Evolutionary conservation across 2,888 invertebrate genomes (phyloP).

Genomic region (Drosophila kuntzei): DNA sequence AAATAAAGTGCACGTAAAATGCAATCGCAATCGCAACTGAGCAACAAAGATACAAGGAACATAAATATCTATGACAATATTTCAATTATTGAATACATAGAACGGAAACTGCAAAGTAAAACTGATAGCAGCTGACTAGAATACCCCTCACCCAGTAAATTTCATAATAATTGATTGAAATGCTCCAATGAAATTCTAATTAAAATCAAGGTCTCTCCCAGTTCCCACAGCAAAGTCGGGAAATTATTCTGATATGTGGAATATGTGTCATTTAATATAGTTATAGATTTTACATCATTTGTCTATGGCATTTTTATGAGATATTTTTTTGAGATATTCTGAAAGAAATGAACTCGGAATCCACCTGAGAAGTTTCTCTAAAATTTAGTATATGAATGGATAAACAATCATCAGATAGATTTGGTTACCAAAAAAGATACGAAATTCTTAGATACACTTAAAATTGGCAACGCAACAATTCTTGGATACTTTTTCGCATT

Average conservation of each 20-base stretch:
- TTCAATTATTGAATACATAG: conserved; percentile 12
- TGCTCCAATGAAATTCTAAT: conserved; percentile 21
- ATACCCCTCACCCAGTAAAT: conserved; percentile 7
- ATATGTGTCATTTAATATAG: not conserved
- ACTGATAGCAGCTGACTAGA: conserved; percentile 2
- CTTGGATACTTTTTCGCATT: conserved; percentile 15
- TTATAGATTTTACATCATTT: not conserved
- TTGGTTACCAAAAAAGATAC: not conserved
- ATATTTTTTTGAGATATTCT: too few relatives aligned
- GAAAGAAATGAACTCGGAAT: too few relatives aligned
- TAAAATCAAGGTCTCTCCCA: conserved; percentile 13
- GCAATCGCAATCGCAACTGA: conserved; percentile 5
- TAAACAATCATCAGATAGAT: not conserved
- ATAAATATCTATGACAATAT: conserved; percentile 1
- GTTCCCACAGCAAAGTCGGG: not conserved
- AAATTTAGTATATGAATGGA: not conserved
- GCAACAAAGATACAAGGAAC: conserved; percentile 1
- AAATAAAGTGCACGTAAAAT: conserved; percentile 18
- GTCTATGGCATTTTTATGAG: too few relatives aligned
- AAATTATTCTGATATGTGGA: not conserved
- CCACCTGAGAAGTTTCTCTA: too few relatives aligned
- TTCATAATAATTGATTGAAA: conserved; percentile 25
- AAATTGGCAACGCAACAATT: not conserved
- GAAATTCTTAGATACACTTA: too few relatives aligned
- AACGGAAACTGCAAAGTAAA: conserved; percentile 3